phyloP scores from a whole-genome alignment of 23 tunicate species.

The Botrylloides violaceus region DNA sequence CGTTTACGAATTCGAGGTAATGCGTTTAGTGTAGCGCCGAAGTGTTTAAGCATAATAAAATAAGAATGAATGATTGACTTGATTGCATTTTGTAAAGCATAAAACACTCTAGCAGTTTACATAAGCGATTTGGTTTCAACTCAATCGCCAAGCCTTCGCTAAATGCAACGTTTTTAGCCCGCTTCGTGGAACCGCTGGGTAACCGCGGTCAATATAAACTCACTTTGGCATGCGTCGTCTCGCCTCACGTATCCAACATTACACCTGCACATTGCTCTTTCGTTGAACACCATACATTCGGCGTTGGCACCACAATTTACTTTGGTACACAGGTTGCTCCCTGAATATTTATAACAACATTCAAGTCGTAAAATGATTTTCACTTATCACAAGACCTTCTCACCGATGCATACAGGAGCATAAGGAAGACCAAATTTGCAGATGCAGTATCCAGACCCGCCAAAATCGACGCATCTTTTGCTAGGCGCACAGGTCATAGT shows the following conservation, averaged over 20 bases:
- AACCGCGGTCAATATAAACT: neutral
- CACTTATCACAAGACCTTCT: neutral
- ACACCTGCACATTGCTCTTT: neutral
- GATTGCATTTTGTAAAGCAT: no score
- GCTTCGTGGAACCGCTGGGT: no score
- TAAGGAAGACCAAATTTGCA: neutral
- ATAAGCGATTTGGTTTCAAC: no score
- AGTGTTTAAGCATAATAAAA: no score
- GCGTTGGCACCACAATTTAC: neutral
- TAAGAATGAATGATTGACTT: no score
- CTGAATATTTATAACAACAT: neutral
- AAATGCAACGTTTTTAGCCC: no score
- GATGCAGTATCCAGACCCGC: neutral
- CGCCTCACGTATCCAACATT: neutral
- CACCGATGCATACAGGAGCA: neutral
- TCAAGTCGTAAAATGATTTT: neutral
- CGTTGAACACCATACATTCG: neutral
- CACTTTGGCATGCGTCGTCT: neutral
- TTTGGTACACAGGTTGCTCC: neutral
- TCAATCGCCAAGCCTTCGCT: no score
- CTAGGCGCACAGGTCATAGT: neutral
- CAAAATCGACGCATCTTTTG: neutral
- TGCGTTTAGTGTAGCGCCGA: no score
- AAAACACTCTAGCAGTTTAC: no score
- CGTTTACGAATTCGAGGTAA: no score